Conservation (phyloP, 2,113 vertebrate species). For the Zosterops hypoxanthus region DNA sequence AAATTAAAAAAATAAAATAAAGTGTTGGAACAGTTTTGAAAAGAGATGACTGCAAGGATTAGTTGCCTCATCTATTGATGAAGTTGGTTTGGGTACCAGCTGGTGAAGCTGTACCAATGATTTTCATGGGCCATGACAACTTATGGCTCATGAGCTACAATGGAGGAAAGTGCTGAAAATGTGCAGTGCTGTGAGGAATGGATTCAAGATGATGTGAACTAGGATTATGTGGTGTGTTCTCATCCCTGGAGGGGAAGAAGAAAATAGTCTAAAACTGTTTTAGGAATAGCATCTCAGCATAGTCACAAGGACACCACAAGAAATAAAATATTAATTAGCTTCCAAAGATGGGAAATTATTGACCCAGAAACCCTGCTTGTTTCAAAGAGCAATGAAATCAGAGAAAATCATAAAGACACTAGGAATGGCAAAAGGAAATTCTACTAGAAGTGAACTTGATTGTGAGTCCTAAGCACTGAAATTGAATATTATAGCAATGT, state of each 20-base stretch:
- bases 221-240: background rate
- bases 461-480: background rate
- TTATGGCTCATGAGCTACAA: background rate
- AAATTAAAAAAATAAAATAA: background rate
- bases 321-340: background rate
- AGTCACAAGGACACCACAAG: background rate
- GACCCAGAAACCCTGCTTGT: background rate
- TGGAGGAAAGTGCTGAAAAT: background rate
- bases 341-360: background rate
- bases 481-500: background rate
- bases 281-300: background rate
- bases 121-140: background rate
- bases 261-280: background rate
- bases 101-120: background rate
- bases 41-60: background rate
- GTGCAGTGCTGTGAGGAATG: background rate
- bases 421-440: background rate
- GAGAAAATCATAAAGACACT: background rate
- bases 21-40: background rate
- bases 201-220: background rate
- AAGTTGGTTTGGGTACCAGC: background rate
- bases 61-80: background rate
- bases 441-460: background rate
- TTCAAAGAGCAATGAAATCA: background rate
- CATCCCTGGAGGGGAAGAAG: background rate